Percentiles rank a stretch among this genome's conserved stretches.
Evolutionary conservation across 2,113 vertebrate species (phyloP).

Genomic region (Pyrgilauda ruficollis): DNA sequence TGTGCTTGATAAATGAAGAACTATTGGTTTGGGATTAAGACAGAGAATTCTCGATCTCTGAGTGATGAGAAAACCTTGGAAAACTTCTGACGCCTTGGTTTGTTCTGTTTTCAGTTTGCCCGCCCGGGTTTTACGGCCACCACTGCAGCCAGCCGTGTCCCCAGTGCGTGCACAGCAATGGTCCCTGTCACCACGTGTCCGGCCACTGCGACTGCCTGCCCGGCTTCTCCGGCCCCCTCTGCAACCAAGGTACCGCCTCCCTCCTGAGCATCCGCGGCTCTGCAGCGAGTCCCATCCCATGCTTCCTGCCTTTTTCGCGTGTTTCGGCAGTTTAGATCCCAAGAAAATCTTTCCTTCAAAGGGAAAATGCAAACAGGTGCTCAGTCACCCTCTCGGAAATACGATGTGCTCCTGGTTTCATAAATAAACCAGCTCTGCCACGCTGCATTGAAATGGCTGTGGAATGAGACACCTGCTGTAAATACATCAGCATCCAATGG

Average conservation of each 20-base stretch:
- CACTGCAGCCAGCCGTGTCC: constrained; percentile 91
- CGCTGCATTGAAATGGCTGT: constrained; percentile 10
- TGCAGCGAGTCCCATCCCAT: background rate
- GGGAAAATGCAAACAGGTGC: background rate
- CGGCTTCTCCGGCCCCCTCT: constrained; percentile 88
- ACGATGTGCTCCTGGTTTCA: constrained; percentile 39
- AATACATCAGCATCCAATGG: constrained; percentile 20
- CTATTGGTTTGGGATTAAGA: background rate
- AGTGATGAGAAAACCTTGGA: background rate
- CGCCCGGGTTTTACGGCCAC: constrained; percentile 91
- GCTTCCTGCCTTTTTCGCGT: background rate
- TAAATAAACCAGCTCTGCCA: constrained; percentile 48
- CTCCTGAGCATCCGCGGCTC: background rate
- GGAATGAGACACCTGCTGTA: constrained; percentile 46
- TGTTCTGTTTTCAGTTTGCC: constrained; percentile 80
- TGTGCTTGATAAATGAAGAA: background rate
- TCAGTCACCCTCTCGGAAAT: constrained; percentile 19
- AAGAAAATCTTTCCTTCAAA: background rate
- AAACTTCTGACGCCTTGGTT: background rate
- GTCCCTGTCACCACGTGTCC: constrained; percentile 91
- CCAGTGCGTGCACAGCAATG: constrained; percentile 90
- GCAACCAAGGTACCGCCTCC: constrained; percentile 89
- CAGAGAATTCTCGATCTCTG: background rate
- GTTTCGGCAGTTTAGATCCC: background rate
- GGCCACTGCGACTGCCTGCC: constrained; percentile 93